phyloP scores from a whole-genome alignment of 2,888 invertebrate species.

The Imbricaverruca yamaguchii region DNA sequence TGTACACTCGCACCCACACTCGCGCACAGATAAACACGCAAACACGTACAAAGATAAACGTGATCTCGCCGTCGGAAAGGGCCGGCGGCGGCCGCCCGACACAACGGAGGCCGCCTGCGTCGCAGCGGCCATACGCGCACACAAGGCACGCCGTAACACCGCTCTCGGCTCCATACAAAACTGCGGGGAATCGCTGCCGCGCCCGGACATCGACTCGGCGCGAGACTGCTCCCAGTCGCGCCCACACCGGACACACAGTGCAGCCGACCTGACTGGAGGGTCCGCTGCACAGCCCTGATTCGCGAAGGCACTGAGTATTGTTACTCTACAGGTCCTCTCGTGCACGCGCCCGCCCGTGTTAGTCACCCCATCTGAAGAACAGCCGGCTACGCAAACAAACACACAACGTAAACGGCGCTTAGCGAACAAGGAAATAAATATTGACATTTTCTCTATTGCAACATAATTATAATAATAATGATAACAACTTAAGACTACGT shows the following conservation, averaged over 20 bases:
- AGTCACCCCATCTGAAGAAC: neutral
- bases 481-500: conserved; percentile 17
- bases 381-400: neutral
- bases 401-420: neutral
- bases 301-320: conserved; percentile 15
- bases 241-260: too few relatives aligned
- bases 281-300: neutral
- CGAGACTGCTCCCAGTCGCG: neutral
- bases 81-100: neutral
- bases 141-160: neutral
- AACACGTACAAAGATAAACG: neutral
- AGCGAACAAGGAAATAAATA: conserved; percentile 13
- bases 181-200: neutral
- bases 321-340: neutral
- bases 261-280: too few relatives aligned
- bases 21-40: neutral
- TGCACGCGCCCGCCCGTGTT: neutral
- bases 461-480: neutral
- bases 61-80: neutral
- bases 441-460: neutral
- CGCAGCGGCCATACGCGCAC: neutral
- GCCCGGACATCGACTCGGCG: neutral
- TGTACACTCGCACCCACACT: neutral
- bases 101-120: neutral
- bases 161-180: neutral